A percentile compares a stretch with the other conserved stretches of the same genome.
phyloP scores from a whole-genome alignment of 23 tunicate genomes.

The Trididemnum clinides region DNA sequence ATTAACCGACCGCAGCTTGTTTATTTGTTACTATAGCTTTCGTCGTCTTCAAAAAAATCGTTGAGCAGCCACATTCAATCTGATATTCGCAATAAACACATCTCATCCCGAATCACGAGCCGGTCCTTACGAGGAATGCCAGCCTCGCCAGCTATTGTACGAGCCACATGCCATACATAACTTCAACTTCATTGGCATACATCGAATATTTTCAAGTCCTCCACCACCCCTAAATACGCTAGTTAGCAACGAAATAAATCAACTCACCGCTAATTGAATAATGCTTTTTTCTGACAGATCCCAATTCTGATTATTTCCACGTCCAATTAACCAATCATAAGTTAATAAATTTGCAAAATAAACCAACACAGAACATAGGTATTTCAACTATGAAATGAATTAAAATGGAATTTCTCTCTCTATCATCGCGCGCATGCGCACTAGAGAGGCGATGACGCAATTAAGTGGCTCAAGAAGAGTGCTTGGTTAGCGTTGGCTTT shows the following conservation, averaged over 20 bases:
- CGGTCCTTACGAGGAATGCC: too few species aligned
- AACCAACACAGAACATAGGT: slow-evolving; percentile 45
- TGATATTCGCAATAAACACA: too few species aligned
- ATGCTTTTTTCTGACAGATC: neutral
- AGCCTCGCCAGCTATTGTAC: too few species aligned
- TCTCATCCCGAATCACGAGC: too few species aligned
- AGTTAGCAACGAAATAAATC: slow-evolving; percentile 2
- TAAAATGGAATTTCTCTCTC: slow-evolving; percentile 79
- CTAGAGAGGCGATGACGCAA: slow-evolving; percentile 72
- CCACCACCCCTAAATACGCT: neutral
- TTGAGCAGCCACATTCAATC: too few species aligned
- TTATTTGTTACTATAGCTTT: too few species aligned
- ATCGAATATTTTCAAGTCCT: too few species aligned
- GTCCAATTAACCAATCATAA: slow-evolving; percentile 29
- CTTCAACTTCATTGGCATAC: too few species aligned
- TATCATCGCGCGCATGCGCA: slow-evolving; percentile 91
- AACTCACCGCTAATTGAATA: slow-evolving; percentile 32
- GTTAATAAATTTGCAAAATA: slow-evolving; percentile 13
- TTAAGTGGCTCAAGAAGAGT: slow-evolving; percentile 46
- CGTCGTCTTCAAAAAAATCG: too few species aligned
- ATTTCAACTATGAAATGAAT: slow-evolving; percentile 86
- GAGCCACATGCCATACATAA: too few species aligned
- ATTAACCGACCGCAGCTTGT: too few species aligned
- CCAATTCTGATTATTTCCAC: slow-evolving; percentile 22
- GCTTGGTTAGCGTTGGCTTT: slow-evolving; percentile 10